phyloP scores from a whole-genome alignment of 2,113 vertebrate genomes.

The Felis catus region F.catus_Fca126_mat1.0 CM031418.1:120127501-120128000 shows the following conservation, averaged over 20 bases:
- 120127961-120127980: background rate
- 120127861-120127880: background rate
- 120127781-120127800: background rate
- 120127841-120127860: background rate
- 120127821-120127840: conserved; percentile 9
- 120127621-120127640: background rate
- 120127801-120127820: background rate
- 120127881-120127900: background rate
- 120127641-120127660: background rate
- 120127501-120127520: background rate
- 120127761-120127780: background rate
- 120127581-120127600: background rate
- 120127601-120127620: background rate
- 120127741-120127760: background rate
- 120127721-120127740: background rate
- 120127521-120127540: background rate
- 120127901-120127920: background rate
- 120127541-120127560: background rate
- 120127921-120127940: background rate
- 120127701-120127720: background rate
- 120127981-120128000: background rate
- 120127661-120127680: background rate
- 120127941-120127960: background rate
- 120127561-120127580: background rate
- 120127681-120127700: background rate